phyloP scores from a whole-genome alignment of 2,888 invertebrate species.

The Dolichomitus sp. region DNA sequence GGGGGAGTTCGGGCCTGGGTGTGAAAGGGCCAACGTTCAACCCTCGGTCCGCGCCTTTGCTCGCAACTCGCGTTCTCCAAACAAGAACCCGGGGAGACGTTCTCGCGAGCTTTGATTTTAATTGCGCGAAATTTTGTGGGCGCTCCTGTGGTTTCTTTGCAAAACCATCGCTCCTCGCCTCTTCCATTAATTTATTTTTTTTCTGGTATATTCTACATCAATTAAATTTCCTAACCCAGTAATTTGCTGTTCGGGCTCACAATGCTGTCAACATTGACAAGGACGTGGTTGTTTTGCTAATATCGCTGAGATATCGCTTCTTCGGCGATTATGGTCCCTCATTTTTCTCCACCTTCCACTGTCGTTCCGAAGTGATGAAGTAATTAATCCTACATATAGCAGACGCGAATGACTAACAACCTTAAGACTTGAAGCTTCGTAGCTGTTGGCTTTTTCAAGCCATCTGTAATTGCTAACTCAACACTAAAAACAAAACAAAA shows the following conservation, averaged over 20 bases:
- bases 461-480: too few relatives aligned
- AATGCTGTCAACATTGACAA: not conserved
- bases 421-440: too few relatives aligned
- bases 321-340: not conserved
- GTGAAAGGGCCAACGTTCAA: constrained; percentile 29
- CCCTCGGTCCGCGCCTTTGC: not conserved
- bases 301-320: not conserved
- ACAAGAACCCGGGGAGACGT: constrained; percentile 15
- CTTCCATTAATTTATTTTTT: not conserved
- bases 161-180: constrained; percentile 45
- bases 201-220: not conserved
- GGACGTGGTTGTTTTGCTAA: not conserved
- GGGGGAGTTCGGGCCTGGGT: constrained; percentile 7
- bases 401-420: not conserved
- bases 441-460: too few relatives aligned
- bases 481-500: too few relatives aligned
- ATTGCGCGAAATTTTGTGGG: constrained; percentile 76
- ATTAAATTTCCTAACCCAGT: not conserved
- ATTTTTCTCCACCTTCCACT: not conserved
- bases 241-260: not conserved
- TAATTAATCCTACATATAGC: not conserved
- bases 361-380: not conserved
- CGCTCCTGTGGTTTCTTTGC: constrained; percentile 58
- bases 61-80: constrained; percentile 14
- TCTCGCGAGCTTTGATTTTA: constrained; percentile 72